A percentile compares a stretch with the other conserved stretches of the same genome.
Conservation (phyloP, 2,113 vertebrate genomes). For the Thalassarche chlororhynchos region DNA sequence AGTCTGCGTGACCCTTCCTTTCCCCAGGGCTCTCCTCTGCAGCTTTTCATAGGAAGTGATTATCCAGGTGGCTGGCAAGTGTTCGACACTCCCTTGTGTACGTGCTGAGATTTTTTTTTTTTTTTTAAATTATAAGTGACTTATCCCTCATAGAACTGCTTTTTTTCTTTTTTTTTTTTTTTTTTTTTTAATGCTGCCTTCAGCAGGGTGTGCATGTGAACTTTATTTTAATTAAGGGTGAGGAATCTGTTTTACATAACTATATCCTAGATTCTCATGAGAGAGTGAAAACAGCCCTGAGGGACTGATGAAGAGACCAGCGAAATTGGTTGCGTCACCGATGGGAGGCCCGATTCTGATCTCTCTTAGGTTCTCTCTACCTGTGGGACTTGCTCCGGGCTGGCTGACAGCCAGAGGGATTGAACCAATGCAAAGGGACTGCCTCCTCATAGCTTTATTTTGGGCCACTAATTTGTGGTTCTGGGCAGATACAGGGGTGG, state of each 20-base stretch:
- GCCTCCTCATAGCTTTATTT: neutral
- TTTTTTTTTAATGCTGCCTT: neutral
- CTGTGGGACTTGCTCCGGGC: neutral
- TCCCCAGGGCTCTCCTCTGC: neutral
- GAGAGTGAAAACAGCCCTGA: conserved; percentile 37
- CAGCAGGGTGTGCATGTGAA: conserved; percentile 58
- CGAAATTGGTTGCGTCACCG: neutral
- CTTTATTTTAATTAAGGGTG: conserved; percentile 51
- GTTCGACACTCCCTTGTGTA: neutral
- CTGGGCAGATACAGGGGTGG: neutral
- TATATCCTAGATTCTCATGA: conserved; percentile 32
- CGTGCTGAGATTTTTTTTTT: neutral
- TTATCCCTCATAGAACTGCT: neutral
- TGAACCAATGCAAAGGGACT: neutral
- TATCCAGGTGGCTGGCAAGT: neutral
- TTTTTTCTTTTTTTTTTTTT: neutral
- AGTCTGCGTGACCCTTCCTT: neutral
- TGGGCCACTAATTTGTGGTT: neutral
- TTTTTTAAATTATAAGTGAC: conserved; percentile 23
- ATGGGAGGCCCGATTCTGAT: neutral
- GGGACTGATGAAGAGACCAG: neutral
- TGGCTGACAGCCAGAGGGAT: neutral
- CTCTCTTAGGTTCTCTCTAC: neutral
- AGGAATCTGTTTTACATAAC: conserved; percentile 58
- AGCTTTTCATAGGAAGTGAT: neutral